These are phyloP conservation scores for Toxonevra muliebris DNA, from an alignment of 2,888 invertebrate genomes.

Conservation along the genomic window DNA sequence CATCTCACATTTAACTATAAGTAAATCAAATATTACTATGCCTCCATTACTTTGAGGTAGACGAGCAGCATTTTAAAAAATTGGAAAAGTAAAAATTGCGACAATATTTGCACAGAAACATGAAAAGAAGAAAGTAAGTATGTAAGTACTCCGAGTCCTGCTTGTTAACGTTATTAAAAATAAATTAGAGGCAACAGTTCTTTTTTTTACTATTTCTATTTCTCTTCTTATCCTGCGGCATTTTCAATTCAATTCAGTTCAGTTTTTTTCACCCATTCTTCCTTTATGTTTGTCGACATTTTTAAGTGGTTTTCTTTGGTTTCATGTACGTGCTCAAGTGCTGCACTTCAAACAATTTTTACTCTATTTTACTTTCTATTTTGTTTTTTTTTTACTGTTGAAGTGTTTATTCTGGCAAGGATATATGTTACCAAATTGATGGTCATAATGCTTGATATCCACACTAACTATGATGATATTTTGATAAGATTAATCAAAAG, in stretches of 20 bases:
- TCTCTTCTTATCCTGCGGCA: background rate
- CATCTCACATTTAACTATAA: background rate
- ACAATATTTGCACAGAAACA: conserved; percentile 11
- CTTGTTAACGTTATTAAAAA: conserved; percentile 31
- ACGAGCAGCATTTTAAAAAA: background rate
- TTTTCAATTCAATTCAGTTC: background rate
- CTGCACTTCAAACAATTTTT: conserved; percentile 22
- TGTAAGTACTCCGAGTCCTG: background rate
- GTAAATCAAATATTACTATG: background rate
- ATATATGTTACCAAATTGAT: too few relatives aligned
- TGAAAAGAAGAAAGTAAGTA: background rate
- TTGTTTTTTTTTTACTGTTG: too few relatives aligned
- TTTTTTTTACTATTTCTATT: background rate
- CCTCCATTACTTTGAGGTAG: too few relatives aligned
- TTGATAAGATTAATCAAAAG: too few relatives aligned
- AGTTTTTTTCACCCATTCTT: too few relatives aligned
- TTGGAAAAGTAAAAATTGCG: background rate
- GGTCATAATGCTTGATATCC: too few relatives aligned
- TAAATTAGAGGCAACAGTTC: conserved; percentile 27
- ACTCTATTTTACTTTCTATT: too few relatives aligned
- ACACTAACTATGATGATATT: too few relatives aligned
- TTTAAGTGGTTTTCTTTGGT: conserved; percentile 45
- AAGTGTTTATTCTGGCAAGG: too few relatives aligned
- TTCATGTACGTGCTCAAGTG: conserved; percentile 56
- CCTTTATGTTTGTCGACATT: background rate